These are phyloP conservation scores for Anguilla rostrata DNA, from an alignment of 2,113 vertebrate genomes.

Conservation along the genomic window DNA sequence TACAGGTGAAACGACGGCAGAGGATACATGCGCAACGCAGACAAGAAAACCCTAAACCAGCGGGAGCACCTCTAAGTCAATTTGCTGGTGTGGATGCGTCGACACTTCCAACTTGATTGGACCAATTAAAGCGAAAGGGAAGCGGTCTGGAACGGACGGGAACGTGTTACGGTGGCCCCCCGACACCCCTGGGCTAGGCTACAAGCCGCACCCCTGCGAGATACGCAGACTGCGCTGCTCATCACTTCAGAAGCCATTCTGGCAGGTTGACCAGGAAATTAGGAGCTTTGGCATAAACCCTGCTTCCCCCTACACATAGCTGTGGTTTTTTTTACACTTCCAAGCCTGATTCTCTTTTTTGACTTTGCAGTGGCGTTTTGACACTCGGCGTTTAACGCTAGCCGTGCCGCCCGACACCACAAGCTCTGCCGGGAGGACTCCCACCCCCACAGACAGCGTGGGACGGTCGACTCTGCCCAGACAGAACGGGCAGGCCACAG, in stretches of 20 bases:
- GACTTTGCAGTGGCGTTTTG: slow-evolving; percentile 33
- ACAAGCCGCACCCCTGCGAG: not conserved
- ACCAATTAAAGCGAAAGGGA: not conserved
- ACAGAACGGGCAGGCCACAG: not conserved
- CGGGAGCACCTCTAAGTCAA: not conserved
- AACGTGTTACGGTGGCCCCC: not conserved
- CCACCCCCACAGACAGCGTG: not conserved
- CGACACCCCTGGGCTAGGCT: slow-evolving; percentile 1
- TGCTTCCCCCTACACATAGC: not conserved
- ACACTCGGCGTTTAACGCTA: slow-evolving; percentile 39
- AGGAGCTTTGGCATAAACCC: not conserved
- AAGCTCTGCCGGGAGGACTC: not conserved
- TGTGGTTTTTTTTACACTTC: slow-evolving; percentile 16
- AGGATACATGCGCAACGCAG: not conserved
- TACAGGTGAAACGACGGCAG: not conserved
- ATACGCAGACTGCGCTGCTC: not conserved
- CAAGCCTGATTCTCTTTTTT: slow-evolving; percentile 41
- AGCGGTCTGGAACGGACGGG: not conserved
- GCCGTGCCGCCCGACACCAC: slow-evolving; percentile 36
- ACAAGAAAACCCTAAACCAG: not conserved
- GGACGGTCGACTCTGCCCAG: not conserved
- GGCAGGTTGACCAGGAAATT: slow-evolving; percentile 18
- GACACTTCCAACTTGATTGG: not conserved
- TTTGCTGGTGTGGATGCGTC: not conserved
- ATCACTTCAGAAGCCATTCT: slow-evolving; percentile 18